phyloP scores from a whole-genome alignment of 2,888 invertebrate genomes.

The Spisula solida region DNA sequence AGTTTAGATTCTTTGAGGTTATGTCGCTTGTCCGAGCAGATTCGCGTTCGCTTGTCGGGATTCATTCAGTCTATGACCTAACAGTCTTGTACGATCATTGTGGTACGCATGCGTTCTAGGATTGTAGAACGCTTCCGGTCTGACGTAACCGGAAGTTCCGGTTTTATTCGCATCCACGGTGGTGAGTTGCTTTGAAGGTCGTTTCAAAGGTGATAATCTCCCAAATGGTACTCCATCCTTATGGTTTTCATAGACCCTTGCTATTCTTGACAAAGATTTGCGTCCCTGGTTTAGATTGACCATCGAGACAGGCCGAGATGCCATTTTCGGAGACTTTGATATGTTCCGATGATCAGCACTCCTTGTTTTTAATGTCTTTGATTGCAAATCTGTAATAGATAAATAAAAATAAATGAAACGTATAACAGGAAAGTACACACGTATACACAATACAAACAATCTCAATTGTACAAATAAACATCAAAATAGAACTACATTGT shows the following conservation, averaged over 20 bases:
- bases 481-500: too few relatives aligned
- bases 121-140: slow-evolving; percentile 36
- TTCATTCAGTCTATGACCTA: slow-evolving; percentile 25
- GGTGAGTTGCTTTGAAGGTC: background rate
- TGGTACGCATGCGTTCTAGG: slow-evolving; percentile 16
- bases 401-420: background rate
- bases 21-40: slow-evolving; percentile 9
- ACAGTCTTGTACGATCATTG: background rate
- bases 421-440: too few relatives aligned
- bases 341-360: background rate
- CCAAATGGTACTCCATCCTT: background rate
- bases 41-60: background rate
- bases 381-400: background rate
- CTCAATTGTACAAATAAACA: too few relatives aligned
- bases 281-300: background rate
- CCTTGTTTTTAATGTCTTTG: background rate
- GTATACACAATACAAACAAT: too few relatives aligned
- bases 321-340: background rate
- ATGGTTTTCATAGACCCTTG: slow-evolving; percentile 9
- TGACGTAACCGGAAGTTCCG: background rate
- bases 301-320: background rate
- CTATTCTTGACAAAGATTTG: background rate
- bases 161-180: background rate
- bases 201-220: background rate
- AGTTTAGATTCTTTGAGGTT: background rate